Conservation (phyloP, 1,140 invertebrate species). For the Drosophila virilis region DNA sequence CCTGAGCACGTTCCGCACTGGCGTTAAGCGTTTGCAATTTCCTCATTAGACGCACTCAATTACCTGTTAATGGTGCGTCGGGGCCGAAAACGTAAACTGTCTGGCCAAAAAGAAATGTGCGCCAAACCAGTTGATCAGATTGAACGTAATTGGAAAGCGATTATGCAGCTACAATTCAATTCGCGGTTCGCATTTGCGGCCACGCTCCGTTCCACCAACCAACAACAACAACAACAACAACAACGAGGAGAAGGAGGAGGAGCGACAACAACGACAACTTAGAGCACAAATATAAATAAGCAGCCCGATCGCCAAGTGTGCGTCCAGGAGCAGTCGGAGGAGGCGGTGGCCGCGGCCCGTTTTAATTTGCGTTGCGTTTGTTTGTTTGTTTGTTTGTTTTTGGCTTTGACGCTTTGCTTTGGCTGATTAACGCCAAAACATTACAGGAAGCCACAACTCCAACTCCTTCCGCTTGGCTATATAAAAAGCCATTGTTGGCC, state of each 20-base stretch:
- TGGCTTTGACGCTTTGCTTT: constrained; percentile 11
- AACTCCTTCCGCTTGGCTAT: constrained; percentile 77
- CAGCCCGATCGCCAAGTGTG: constrained; percentile 16
- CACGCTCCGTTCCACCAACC: background rate
- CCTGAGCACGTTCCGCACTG: background rate
- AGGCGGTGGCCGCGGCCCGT: constrained; percentile 25
- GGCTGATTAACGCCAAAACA: constrained; percentile 62
- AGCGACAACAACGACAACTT: background rate
- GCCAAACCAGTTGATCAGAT: constrained; percentile 70
- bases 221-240: constrained; percentile 22
- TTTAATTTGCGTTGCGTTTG: constrained; percentile 39
- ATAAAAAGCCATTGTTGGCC: constrained; percentile 77
- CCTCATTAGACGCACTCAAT: constrained; percentile 79
- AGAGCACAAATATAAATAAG: constrained; percentile 25
- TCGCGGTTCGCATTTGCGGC: constrained; percentile 26
- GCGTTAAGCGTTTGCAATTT: constrained; percentile 50
- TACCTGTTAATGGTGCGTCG: constrained; percentile 43
- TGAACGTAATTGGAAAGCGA: constrained; percentile 72
- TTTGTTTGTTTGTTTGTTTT: constrained; percentile 56
- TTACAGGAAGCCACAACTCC: constrained; percentile 66
- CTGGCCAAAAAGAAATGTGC: constrained; percentile 64
- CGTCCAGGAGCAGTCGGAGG: constrained; percentile 9
- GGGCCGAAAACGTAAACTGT: constrained; percentile 41
- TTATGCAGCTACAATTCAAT: constrained; percentile 76
- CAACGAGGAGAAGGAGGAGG: constrained; percentile 14